A percentile compares a stretch with the other conserved stretches of the same genome.
phyloP scores from a whole-genome alignment of 2,797 vertebrate species.

The Sarcoramphus papa region DNA sequence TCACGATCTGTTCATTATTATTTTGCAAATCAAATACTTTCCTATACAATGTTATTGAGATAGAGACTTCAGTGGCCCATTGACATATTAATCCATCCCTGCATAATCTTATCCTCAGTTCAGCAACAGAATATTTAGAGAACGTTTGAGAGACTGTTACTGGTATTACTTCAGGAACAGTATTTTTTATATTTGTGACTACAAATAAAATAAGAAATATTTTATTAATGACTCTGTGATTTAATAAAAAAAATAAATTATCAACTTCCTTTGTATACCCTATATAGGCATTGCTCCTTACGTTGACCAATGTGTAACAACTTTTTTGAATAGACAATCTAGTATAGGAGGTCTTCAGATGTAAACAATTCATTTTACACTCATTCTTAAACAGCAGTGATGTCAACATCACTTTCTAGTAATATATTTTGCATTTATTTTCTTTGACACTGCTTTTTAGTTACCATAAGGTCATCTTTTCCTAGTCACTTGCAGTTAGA shows the following conservation, averaged over 20 bases:
- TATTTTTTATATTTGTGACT: neutral
- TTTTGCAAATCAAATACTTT: neutral
- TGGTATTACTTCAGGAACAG: neutral
- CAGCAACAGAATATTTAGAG: neutral
- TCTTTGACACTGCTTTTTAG: neutral
- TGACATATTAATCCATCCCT: neutral
- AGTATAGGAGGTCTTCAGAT: neutral
- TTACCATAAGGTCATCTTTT: neutral
- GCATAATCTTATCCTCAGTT: neutral
- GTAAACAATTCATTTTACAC: neutral
- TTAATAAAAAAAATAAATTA: neutral
- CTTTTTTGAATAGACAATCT: neutral
- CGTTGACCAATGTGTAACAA: neutral
- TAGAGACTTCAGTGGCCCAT: neutral
- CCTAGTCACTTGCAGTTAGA: neutral
- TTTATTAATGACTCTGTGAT: neutral
- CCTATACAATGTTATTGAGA: neutral
- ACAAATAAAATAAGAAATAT: neutral
- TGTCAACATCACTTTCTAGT: neutral
- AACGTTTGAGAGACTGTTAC: neutral
- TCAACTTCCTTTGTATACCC: neutral
- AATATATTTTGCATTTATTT: neutral
- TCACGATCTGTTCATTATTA: neutral
- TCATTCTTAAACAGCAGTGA: neutral
- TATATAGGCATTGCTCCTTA: neutral